phyloP scores from a whole-genome alignment of 2,113 vertebrate species.

The Sebastes schlegelii region DNA sequence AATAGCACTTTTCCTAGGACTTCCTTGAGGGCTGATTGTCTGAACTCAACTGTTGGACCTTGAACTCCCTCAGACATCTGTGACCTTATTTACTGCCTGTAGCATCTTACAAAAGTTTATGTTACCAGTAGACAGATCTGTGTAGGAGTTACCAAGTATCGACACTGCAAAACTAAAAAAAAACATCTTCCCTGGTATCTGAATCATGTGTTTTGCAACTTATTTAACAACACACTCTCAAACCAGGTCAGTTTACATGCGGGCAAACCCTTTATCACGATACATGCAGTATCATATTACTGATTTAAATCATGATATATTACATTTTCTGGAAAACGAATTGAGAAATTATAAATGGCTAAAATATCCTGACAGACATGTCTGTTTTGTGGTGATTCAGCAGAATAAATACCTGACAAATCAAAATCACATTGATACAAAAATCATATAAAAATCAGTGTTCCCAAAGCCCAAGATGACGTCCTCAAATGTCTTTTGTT shows the following conservation, averaged over 20 bases:
- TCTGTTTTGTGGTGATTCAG: background rate
- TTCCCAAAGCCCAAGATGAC: too few relatives aligned
- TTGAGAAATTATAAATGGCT: background rate
- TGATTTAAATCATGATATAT: background rate
- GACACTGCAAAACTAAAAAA: background rate
- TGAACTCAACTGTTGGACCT: constrained; percentile 28
- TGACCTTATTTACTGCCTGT: background rate
- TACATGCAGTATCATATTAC: background rate
- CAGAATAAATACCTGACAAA: too few relatives aligned
- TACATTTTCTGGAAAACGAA: background rate
- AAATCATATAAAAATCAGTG: background rate
- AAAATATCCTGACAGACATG: background rate
- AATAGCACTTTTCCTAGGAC: constrained; percentile 61
- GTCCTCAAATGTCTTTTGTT: background rate
- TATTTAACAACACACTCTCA: background rate
- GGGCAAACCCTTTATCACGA: background rate
- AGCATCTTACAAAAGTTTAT: constrained; percentile 5
- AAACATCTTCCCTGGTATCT: background rate
- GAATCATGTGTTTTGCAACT: too few relatives aligned
- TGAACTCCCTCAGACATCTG: constrained; percentile 33
- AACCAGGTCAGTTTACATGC: background rate
- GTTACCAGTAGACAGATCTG: background rate
- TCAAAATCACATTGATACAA: background rate
- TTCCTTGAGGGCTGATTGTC: background rate
- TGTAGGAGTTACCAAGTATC: background rate